Base-by-base conservation (phyloP, 2,797 vertebrate genomes). In the Parambassis ranga region DNA sequence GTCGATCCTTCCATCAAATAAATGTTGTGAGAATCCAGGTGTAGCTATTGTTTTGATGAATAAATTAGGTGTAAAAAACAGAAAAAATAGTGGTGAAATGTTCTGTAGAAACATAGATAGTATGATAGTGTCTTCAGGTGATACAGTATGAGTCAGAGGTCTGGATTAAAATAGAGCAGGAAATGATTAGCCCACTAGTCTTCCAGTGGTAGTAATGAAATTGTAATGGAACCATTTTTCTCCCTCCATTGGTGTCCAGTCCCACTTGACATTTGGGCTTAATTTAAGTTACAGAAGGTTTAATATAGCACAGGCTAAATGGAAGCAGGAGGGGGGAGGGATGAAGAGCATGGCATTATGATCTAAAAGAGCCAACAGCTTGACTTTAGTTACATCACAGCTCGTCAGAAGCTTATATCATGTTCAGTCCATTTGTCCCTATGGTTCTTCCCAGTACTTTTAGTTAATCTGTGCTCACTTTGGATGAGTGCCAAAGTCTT, bases 171-270 rank as follows among this genome's bases (percentile, higher is more conserved):
- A 89, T 89, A 88, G 77, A 79, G 28, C 65, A 62, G 72, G 64
- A 84, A 77, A 83, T 85, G 50, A 89, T 85, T 70, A 84, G 50
- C 68, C 49, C 57, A 43, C 75, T 43, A 22, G 50, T 72, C 71
- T 80, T 84, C 70, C 80, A 75, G 64, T 59, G 49, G 52, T 39
- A 31, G 55, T 82, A 82, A 81, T 81, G 68, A 81, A 78, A 75
- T 55, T 63, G 71, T 86, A 87, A 90, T 86, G 52, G 63, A 83
- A 49, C 71, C n/a, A 87, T 86, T 87, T 85, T 76, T 89, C 79
- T 81, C 57, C 49, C 71, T 43, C 65, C 39, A 36, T 72, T 79
- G 79, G 66, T 60, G 49, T 74, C 65, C 56, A 74, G 51, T 37
- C 47, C 42, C 67, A 70, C 66, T 70, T 86, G 77, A 88, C 81